phyloP scores from a whole-genome alignment of 2,888 invertebrate genomes.

The Callyntrura guangdongensis region DNA sequence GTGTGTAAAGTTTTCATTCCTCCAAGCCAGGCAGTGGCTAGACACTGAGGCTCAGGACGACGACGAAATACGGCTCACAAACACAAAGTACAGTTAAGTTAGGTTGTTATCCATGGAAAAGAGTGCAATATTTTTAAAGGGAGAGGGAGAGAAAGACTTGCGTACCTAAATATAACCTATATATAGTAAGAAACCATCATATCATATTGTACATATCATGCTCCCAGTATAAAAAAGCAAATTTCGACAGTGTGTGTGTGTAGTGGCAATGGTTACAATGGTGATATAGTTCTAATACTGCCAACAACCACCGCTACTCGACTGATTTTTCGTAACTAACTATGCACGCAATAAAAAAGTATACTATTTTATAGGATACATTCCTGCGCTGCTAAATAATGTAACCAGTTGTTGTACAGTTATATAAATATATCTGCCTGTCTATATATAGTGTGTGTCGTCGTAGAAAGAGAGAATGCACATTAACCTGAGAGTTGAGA shows the following conservation, averaged over 20 bases:
- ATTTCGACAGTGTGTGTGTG: conserved; percentile 33
- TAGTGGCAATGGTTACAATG: conserved; percentile 41
- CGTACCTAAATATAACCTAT: conserved; percentile 27
- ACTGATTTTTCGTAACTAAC: conserved; percentile 58
- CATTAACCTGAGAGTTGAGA: conserved; percentile 51
- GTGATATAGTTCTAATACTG: conserved; percentile 55
- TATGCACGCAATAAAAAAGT: conserved; percentile 23
- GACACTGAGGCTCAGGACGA: conserved; percentile 61
- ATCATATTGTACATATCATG: conserved; percentile 48
- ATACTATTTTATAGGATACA: conserved; percentile 7
- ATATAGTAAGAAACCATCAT: conserved; percentile 8
- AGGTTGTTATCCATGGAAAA: conserved; percentile 56
- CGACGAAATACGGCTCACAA: background rate
- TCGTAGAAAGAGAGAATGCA: conserved; percentile 29
- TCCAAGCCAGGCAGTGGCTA: conserved; percentile 28
- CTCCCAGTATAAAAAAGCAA: background rate
- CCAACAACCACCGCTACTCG: conserved; percentile 27
- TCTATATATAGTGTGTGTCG: conserved; percentile 31
- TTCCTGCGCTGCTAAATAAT: no score
- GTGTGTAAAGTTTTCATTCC: conserved; percentile 43
- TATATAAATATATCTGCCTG: conserved; percentile 26
- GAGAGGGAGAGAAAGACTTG: conserved; percentile 6
- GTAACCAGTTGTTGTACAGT: background rate
- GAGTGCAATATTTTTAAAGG: conserved; percentile 26
- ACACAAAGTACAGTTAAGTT: conserved; percentile 61